Conservation (phyloP, 1,140 invertebrate genomes). For the Sitobion miscanthi region DNA sequence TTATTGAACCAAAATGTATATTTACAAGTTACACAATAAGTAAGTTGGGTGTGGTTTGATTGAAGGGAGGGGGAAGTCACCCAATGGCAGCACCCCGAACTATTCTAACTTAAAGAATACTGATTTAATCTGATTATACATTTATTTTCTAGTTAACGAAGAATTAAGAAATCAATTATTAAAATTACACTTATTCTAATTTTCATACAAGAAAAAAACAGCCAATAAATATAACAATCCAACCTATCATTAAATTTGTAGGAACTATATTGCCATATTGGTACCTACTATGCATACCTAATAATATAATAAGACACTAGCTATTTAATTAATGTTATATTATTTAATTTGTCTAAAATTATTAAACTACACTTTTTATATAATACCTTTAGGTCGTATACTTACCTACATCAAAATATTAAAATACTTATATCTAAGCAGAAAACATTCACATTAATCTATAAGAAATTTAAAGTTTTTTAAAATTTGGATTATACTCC, state of each 20-base stretch:
- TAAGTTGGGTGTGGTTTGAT: too few relatives aligned
- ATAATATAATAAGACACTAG: neutral
- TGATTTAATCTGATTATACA: neutral
- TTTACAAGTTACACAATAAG: too few relatives aligned
- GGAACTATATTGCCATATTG: neutral
- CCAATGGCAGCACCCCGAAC: neutral
- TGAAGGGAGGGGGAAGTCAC: too few relatives aligned
- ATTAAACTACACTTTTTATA: neutral
- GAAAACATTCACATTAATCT: conserved; percentile 25
- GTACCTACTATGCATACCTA: too few relatives aligned
- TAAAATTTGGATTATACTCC: neutral
- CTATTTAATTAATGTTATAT: neutral
- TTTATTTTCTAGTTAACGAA: neutral
- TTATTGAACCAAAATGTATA: too few relatives aligned
- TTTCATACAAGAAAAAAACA: neutral
- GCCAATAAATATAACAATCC: neutral
- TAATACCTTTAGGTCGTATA: neutral
- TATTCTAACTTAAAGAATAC: neutral
- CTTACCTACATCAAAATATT: neutral
- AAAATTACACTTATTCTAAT: neutral
- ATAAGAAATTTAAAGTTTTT: neutral
- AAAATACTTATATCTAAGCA: neutral
- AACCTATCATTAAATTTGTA: neutral
- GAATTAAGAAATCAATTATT: neutral
- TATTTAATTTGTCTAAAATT: neutral